phyloP scores from a whole-genome alignment of 2,888 invertebrate species.

The Andrena bicolor region DNA sequence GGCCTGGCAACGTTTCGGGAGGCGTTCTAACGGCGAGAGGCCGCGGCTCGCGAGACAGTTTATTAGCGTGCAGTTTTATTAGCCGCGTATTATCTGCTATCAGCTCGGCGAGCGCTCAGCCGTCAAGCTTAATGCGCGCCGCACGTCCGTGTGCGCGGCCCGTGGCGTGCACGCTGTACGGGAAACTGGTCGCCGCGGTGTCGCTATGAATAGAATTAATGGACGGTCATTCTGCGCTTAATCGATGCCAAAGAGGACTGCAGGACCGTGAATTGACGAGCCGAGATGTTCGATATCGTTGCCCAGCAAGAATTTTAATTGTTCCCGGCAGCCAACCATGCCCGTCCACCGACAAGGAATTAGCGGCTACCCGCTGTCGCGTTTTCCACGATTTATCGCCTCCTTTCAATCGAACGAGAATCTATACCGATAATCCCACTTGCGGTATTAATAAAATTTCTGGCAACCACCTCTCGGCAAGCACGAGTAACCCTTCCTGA shows the following conservation, averaged over 20 bases:
- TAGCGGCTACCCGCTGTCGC: conserved; percentile 19
- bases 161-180: conserved; percentile 33
- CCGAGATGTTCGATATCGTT: conserved; percentile 60
- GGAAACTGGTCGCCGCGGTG: conserved; percentile 66
- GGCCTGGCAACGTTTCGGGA: background rate
- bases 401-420: background rate
- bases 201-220: conserved; percentile 76
- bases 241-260: conserved; percentile 61
- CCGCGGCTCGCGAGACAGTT: conserved; percentile 43
- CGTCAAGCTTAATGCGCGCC: conserved; percentile 30
- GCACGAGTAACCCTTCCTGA: no score
- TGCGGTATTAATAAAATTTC: no score
- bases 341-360: conserved; percentile 36
- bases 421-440: no score
- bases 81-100: conserved; percentile 57
- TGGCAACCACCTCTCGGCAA: no score
- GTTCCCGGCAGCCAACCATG: conserved; percentile 35
- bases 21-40: conserved; percentile 32
- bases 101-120: conserved; percentile 16
- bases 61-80: conserved; percentile 43
- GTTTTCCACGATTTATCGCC: conserved; percentile 40
- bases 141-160: conserved; percentile 24
- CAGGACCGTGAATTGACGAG: conserved; percentile 60
- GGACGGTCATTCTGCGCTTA: conserved; percentile 63
- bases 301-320: conserved; percentile 63